Conservation (phyloP, 2,113 vertebrate species). For the Psilopsiagon aurifrons region DNA sequence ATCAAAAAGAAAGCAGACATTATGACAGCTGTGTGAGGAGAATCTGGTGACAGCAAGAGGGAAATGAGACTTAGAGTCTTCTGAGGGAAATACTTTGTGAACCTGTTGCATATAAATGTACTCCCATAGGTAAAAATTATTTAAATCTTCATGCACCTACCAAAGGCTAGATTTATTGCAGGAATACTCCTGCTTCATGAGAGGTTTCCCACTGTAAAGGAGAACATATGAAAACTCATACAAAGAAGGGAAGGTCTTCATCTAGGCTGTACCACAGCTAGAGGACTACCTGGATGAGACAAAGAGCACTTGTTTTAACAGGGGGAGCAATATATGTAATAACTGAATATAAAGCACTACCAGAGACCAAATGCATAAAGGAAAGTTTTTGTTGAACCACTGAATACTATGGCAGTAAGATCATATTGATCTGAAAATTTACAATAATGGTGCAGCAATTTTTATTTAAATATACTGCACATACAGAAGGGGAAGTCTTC, state of each 20-base stretch:
- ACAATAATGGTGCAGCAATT: background rate
- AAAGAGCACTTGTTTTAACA: background rate
- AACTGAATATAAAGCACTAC: background rate
- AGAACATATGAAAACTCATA: fast-evolving
- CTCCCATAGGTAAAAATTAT: background rate
- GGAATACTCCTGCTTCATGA: background rate
- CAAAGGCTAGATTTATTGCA: background rate
- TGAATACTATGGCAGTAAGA: background rate
- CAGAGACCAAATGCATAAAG: background rate
- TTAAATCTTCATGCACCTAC: background rate
- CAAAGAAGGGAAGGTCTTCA: background rate
- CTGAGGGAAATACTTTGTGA: background rate
- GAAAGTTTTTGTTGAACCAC: background rate
- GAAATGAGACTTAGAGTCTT: background rate
- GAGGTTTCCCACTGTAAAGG: background rate
- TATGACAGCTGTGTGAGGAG: background rate
- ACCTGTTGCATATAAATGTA: background rate
- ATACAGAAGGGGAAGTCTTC: background rate
- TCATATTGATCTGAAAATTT: background rate
- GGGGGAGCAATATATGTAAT: fast-evolving
- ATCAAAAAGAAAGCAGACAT: background rate
- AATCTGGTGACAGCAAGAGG: background rate
- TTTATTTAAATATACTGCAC: background rate
- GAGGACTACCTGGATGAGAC: background rate
- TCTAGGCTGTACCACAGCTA: background rate